Evolutionary conservation across 2,888 invertebrate species (phyloP).

Genomic region (Cantharis nigra): DNA sequence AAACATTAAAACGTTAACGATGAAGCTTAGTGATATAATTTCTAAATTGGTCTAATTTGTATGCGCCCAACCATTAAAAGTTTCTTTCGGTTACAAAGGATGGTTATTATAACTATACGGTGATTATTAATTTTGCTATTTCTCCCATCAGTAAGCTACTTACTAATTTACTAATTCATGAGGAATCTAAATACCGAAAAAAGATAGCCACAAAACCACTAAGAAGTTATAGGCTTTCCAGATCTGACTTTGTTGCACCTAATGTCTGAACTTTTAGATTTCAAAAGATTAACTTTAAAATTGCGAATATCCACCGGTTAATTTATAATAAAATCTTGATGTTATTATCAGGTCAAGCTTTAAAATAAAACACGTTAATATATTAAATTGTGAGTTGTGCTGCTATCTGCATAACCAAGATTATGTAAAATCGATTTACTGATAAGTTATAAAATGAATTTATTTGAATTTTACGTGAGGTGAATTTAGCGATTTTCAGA

Average conservation of each 20-base stretch:
- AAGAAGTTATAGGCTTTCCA: neutral
- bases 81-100: neutral
- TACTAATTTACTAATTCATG: neutral
- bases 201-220: neutral
- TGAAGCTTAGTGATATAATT: slow-evolving; percentile 2
- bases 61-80: neutral
- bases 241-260: neutral
- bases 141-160: neutral
- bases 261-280: too few species aligned
- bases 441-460: too few species aligned
- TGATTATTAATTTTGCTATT: neutral
- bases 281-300: too few species aligned
- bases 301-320: too few species aligned
- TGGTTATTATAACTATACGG: neutral
- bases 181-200: neutral
- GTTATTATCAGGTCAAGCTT: too few species aligned
- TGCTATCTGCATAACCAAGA: too few species aligned
- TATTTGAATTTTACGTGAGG: too few species aligned
- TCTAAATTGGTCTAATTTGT: neutral
- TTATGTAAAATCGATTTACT: too few species aligned
- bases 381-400: too few species aligned
- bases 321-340: too few species aligned
- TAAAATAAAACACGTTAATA: too few species aligned
- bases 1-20: slow-evolving; percentile 17
- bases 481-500: too few species aligned